phyloP scores from a whole-genome alignment of 2,888 invertebrate genomes.

The Portevinia maculata region DNA sequence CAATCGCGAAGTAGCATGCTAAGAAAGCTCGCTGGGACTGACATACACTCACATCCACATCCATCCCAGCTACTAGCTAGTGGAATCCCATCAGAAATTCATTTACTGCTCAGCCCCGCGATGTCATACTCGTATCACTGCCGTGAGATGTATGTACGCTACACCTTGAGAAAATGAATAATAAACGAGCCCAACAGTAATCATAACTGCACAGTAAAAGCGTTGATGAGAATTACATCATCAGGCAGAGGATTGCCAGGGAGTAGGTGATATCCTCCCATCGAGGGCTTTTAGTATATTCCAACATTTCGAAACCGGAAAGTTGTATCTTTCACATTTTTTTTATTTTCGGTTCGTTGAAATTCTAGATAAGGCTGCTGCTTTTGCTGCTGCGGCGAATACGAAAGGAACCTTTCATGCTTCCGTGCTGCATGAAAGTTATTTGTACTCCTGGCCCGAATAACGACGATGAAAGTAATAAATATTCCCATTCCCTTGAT shows the following conservation, averaged over 20 bases:
- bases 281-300: slow-evolving; percentile 28
- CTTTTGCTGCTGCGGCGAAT: slow-evolving; percentile 12
- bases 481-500: slow-evolving; percentile 38
- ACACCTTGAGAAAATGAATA: slow-evolving; percentile 63
- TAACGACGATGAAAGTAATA: slow-evolving; percentile 56
- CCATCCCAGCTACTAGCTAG: background rate
- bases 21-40: background rate
- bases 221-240: slow-evolving; percentile 69
- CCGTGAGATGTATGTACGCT: slow-evolving; percentile 44
- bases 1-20: slow-evolving; percentile 14
- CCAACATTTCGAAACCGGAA: slow-evolving; percentile 52
- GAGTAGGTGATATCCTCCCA: background rate
- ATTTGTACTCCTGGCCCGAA: slow-evolving; percentile 35
- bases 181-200: slow-evolving; percentile 63
- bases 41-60: background rate
- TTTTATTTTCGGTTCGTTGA: background rate
- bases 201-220: slow-evolving; percentile 59
- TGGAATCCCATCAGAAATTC: slow-evolving; percentile 64
- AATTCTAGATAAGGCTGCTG: slow-evolving; percentile 52
- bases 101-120: slow-evolving; percentile 45
- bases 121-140: slow-evolving; percentile 8
- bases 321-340: slow-evolving; percentile 23
- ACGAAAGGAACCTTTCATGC: slow-evolving; percentile 25
- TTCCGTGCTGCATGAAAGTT: slow-evolving; percentile 41
- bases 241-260: slow-evolving; percentile 20